Evolutionary conservation across 2,888 invertebrate genomes (phyloP).

Genomic region (Euphydryas editha): DNA sequence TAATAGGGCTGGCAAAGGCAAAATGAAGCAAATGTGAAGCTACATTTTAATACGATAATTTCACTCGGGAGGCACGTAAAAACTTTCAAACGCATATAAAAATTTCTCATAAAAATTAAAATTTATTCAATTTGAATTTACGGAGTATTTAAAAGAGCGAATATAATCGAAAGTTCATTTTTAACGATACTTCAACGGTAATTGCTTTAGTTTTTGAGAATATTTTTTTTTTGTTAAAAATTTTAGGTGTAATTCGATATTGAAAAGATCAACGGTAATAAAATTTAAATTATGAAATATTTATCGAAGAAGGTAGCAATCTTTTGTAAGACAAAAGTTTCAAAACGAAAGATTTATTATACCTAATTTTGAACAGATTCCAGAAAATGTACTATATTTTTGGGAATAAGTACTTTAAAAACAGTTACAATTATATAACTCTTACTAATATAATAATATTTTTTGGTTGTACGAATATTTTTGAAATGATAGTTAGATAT

Average conservation of each 20-base stretch:
- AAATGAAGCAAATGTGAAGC: slow-evolving; percentile 14
- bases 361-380: not conserved
- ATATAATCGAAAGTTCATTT: slow-evolving; percentile 21
- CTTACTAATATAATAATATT: too few species aligned
- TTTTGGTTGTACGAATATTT: too few species aligned
- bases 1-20: slow-evolving; percentile 27
- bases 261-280: not conserved
- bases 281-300: not conserved
- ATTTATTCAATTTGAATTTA: slow-evolving; percentile 11
- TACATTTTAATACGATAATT: slow-evolving; percentile 15
- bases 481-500: too few species aligned
- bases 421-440: too few species aligned
- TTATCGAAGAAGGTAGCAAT: not conserved
- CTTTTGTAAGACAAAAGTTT: not conserved
- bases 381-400: not conserved
- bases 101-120: not conserved
- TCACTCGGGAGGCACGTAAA: not conserved
- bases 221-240: slow-evolving; percentile 28
- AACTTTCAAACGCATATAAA: slow-evolving; percentile 1
- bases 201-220: slow-evolving; percentile 29
- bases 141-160: slow-evolving; percentile 13
- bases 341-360: not conserved
- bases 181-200: slow-evolving; percentile 23
- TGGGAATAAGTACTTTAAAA: not conserved
- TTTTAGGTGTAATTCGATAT: slow-evolving; percentile 16